Percentiles rank a stretch among this genome's conserved stretches.
These are phyloP conservation scores for Penaeus japonicus DNA, from an alignment of 1,140 invertebrate genomes.

Conservation along the genomic window DNA sequence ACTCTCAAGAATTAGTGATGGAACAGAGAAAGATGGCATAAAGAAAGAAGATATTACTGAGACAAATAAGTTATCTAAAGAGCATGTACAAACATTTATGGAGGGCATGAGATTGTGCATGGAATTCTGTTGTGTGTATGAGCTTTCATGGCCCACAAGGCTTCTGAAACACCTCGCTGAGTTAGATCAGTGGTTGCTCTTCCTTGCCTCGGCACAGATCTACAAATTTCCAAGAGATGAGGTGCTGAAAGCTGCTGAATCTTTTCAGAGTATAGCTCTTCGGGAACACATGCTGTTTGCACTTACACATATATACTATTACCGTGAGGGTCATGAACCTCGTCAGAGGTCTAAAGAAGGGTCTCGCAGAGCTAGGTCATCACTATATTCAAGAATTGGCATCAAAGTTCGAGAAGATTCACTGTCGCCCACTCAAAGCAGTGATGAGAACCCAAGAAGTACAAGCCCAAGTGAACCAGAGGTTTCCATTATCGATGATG, in stretches of 20 bases:
- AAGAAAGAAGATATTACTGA: neutral
- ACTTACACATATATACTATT: constrained; percentile 42
- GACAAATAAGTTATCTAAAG: neutral
- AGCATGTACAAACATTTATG: constrained; percentile 2
- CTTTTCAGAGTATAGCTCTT: constrained; percentile 16
- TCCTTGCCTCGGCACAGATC: constrained; percentile 32
- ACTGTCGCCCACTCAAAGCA: constrained; percentile 14
- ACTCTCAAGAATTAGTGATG: neutral
- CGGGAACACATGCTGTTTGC: constrained; percentile 32
- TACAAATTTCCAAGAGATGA: constrained; percentile 33
- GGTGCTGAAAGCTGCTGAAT: constrained; percentile 38
- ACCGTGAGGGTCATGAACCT: neutral
- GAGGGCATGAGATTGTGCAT: constrained; percentile 41
- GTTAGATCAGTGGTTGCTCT: constrained; percentile 39
- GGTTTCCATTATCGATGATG: constrained; percentile 32
- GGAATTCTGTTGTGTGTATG: constrained; percentile 17
- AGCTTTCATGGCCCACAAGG: constrained; percentile 29
- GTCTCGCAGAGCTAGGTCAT: constrained; percentile 1
- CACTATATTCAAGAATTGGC: constrained; percentile 41
- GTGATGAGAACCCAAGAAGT: constrained; percentile 28
- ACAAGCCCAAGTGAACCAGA: constrained; percentile 41
- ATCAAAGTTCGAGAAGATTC: constrained; percentile 33
- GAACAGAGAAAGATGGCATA: neutral
- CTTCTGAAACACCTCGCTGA: constrained; percentile 31
- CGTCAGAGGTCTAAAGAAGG: neutral